phyloP scores from a whole-genome alignment of 2,113 vertebrate genomes.

The Hippopotamus amphibius region DNA sequence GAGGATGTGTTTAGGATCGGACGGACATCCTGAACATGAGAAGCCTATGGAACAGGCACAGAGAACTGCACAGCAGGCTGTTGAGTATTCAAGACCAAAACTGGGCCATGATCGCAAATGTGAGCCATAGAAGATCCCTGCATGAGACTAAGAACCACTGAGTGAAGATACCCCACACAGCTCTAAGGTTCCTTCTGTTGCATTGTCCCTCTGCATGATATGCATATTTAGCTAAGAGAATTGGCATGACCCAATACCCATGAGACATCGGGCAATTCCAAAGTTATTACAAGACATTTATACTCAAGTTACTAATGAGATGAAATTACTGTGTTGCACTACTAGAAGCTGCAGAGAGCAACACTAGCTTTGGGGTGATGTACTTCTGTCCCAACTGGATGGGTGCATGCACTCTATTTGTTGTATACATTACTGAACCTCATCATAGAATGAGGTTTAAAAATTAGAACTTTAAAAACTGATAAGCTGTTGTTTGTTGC shows the following conservation, averaged over 20 bases:
- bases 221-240: conserved; percentile 60
- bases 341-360: background rate
- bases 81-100: background rate
- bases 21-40: background rate
- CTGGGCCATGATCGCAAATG: background rate
- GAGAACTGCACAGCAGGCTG: background rate
- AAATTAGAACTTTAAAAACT: background rate
- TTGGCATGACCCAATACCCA: conserved; percentile 8
- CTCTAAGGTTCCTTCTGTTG: background rate
- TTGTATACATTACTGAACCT: background rate
- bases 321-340: background rate
- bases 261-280: conserved; percentile 54
- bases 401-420: background rate
- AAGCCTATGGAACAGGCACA: background rate
- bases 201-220: background rate
- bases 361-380: background rate
- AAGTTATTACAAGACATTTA: conserved; percentile 58
- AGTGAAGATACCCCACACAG: background rate
- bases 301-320: conserved; percentile 18
- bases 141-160: background rate
- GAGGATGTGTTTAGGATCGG: background rate
- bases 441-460: background rate
- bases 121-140: background rate
- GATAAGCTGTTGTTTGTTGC: conserved; percentile 67
- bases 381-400: background rate